Base-by-base conservation (phyloP, 2,113 vertebrate genomes). In the Caranx ignobilis region DNA sequence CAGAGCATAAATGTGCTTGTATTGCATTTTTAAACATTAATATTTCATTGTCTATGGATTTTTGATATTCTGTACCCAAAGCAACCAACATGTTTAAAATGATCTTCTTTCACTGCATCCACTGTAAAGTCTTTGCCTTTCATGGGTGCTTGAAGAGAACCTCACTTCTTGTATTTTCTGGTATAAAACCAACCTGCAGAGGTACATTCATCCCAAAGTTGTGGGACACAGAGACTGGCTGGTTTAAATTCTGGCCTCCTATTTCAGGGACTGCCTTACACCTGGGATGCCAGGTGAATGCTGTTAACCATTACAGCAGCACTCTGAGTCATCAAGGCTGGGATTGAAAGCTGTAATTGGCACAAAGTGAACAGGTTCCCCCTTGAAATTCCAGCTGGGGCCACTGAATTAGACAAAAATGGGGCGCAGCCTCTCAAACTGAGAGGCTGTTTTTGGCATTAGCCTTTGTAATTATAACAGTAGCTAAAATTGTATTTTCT, bases 251-350 rank as follows among this genome's bases (percentile, higher is more conserved):
- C 39, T 18, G 65, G 43, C 37, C 12, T 37, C 6, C n/a, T 75
- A 66, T 80, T 26, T 26, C 75, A 48, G 66, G 7, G 21, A 32
- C 62, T 65, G 37, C 57, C 37, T 68, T 76, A 69, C 71, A 83
- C 39, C 81, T 76, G 62, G 50, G 19, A 45, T 63, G 50, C 64
- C 52, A 60, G 71, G 67, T 82, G 76, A 79, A 80, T 65, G 35
- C 18, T 77, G 64, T 73, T 59, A 68, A 56, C 47, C 47, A 71
- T 64, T 16, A 61, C 11, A 50, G 50, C 21, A 55, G 45, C 18
- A 19, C 16, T 68, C 31, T 32, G 57, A 61, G 21, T 71, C 57
- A 35, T 74, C 45, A 35, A 81, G 73, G 79, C 59, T 8, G 39
- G 18, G 19, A 61, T 31, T 64, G 43, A 71, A 78, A 50, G 60